Evolutionary conservation across 2,113 vertebrate genomes (phyloP).

Genomic region (Phylloscopus trochilus): DNA sequence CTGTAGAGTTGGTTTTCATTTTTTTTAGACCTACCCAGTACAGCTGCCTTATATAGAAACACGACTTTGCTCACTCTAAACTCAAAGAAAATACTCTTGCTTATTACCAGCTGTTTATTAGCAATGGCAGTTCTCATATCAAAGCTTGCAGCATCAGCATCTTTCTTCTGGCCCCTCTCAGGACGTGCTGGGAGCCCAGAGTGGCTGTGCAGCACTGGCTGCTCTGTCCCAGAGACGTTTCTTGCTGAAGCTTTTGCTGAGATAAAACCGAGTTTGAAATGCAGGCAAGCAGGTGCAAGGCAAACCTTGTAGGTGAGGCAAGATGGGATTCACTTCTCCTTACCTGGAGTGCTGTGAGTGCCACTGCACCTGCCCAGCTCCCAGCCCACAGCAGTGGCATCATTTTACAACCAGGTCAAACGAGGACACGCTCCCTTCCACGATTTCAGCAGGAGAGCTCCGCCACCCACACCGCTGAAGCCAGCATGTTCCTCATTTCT

Average conservation of each 20-base stretch:
- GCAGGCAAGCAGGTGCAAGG: neutral
- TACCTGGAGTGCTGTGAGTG: neutral
- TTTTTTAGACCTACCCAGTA: neutral
- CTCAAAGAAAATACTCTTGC: neutral
- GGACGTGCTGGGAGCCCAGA: neutral
- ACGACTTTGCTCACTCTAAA: neutral
- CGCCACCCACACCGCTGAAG: slow-evolving; percentile 10
- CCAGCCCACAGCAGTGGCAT: neutral
- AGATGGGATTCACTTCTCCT: neutral
- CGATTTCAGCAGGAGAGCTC: neutral
- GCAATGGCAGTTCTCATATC: neutral
- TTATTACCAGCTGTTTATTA: neutral
- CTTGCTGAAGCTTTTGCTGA: neutral
- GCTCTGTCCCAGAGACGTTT: neutral
- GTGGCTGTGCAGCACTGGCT: neutral
- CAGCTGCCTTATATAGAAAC: slow-evolving; percentile 46
- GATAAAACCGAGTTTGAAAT: neutral
- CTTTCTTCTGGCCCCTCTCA: neutral
- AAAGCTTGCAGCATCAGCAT: neutral
- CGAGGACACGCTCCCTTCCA: neutral
- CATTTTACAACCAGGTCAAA: neutral
- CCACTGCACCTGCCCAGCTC: neutral
- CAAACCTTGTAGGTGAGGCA: neutral
- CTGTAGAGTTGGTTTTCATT: neutral
- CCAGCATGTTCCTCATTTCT: neutral